These are phyloP conservation scores for Caenorhabditis sulstoni DNA, from an alignment of 2,888 invertebrate genomes.

Conservation along the genomic window DNA sequence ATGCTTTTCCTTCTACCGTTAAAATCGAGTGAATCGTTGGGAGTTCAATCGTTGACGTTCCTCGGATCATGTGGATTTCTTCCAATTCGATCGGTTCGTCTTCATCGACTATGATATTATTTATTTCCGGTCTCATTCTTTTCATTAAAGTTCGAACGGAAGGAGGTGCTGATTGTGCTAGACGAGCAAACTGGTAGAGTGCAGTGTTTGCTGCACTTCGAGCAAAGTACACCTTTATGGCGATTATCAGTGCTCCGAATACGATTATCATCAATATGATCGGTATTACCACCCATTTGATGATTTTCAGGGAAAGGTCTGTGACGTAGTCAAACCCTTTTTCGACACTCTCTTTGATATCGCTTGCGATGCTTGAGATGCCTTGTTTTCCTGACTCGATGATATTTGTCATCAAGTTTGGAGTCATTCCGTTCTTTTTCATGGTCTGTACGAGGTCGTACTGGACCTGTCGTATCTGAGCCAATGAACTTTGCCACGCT, in stretches of 20 bases:
- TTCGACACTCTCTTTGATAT: neutral
- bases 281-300: neutral
- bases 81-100: slow-evolving; percentile 4
- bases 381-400: neutral
- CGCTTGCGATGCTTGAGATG: neutral
- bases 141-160: slow-evolving; percentile 1
- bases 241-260: neutral
- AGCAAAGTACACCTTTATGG: neutral
- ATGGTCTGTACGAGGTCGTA: neutral
- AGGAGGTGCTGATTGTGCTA: slow-evolving; percentile 17
- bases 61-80: slow-evolving; percentile 1
- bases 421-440: neutral
- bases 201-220: slow-evolving; percentile 2
- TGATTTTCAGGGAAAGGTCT: neutral
- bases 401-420: neutral
- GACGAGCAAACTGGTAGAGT: neutral
- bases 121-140: slow-evolving; percentile 17
- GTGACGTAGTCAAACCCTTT: neutral
- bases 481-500: neutral
- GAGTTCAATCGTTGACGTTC: neutral
- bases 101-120: slow-evolving; percentile 12
- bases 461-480: neutral
- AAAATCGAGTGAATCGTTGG: slow-evolving; percentile 6
- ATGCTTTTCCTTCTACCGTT: slow-evolving; percentile 8
- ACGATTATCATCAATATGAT: neutral